A percentile compares a stretch with the other conserved stretches of the same genome.
Conservation (phyloP, 2,113 vertebrate genomes). For the Cochlearius cochlearius region DNA sequence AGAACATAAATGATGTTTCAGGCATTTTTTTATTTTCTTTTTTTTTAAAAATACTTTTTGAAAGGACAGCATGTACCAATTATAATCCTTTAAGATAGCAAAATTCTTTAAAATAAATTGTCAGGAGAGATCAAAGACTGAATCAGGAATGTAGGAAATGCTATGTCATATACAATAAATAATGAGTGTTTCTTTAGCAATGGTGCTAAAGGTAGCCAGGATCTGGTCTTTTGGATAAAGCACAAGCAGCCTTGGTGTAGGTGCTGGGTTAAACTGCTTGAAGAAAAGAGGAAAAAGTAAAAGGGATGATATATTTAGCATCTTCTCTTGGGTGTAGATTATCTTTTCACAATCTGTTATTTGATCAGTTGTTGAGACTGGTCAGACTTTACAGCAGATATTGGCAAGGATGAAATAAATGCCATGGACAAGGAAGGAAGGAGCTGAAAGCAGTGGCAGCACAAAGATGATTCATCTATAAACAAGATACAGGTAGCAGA, state of each 20-base stretch:
- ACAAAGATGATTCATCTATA: background rate
- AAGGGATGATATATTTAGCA: background rate
- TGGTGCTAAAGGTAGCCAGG: background rate
- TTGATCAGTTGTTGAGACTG: background rate
- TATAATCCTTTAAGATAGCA: background rate
- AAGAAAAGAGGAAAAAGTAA: background rate
- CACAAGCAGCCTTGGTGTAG: background rate
- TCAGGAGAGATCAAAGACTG: constrained; percentile 13
- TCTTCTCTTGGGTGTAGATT: background rate
- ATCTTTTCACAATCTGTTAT: background rate
- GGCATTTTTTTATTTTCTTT: background rate
- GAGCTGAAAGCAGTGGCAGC: background rate
- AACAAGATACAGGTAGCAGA: background rate
- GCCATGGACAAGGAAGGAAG: background rate
- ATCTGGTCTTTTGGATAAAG: background rate
- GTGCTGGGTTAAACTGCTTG: background rate
- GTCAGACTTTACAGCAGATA: background rate
- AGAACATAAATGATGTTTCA: background rate
- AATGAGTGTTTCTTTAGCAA: background rate
- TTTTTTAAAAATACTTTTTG: background rate
- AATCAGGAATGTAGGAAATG: background rate
- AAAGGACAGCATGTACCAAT: background rate
- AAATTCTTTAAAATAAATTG: constrained; percentile 27
- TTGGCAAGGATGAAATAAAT: background rate
- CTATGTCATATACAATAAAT: background rate